Percentiles rank a stretch among this genome's conserved stretches.
These are phyloP conservation scores for Myotis pilosus DNA, from an alignment of 2,797 vertebrate species.

Conservation along the genomic window DNA sequence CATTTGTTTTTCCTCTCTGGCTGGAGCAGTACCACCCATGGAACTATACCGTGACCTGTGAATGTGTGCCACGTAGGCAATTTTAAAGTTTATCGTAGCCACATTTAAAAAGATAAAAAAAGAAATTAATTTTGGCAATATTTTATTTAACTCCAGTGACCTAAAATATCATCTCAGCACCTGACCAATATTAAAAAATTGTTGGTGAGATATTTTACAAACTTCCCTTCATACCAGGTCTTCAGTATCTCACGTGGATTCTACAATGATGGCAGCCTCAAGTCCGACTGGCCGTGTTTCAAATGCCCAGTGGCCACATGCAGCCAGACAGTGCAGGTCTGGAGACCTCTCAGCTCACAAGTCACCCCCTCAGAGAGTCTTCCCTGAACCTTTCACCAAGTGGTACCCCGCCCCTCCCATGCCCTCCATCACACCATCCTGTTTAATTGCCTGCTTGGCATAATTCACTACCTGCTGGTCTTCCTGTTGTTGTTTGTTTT, in stretches of 20 bases:
- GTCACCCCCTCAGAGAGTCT: not conserved
- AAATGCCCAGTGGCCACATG: not conserved
- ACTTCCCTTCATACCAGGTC: not conserved
- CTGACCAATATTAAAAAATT: not conserved
- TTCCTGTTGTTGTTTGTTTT: not conserved
- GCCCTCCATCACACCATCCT: not conserved
- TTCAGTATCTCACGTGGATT: not conserved
- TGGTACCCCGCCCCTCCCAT: accelerated
- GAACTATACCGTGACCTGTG: not conserved
- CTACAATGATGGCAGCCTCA: no score
- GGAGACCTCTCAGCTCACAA: not conserved
- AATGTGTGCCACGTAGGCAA: accelerated
- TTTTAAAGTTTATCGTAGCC: not conserved
- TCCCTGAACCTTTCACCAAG: not conserved
- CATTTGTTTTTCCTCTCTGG: not conserved
- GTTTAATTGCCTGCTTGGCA: not conserved
- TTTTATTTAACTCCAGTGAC: not conserved
- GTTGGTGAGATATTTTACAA: not conserved
- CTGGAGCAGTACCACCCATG: accelerated
- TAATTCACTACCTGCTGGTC: not conserved
- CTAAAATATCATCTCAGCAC: not conserved
- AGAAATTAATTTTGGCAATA: not conserved
- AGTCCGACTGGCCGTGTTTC: accelerated
- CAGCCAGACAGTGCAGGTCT: accelerated
- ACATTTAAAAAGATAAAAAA: not conserved